Conservation (phyloP, 1,140 invertebrate species). For the Drosophila jambulina region DNA sequence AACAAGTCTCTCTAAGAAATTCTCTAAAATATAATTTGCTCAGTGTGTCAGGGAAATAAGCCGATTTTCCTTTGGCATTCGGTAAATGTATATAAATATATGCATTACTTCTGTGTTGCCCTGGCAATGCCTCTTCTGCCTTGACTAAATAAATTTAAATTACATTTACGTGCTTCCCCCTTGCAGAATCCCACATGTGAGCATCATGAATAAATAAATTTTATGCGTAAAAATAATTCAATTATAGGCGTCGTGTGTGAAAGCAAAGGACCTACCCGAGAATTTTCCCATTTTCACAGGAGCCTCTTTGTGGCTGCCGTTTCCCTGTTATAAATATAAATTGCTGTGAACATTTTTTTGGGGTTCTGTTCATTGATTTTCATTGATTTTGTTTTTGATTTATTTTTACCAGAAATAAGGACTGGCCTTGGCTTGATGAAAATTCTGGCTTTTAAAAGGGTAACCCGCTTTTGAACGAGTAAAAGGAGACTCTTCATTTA, state of each 20-base stretch:
- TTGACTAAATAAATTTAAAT: slow-evolving; percentile 74
- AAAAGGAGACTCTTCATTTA: background rate
- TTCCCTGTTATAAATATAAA: slow-evolving; percentile 47
- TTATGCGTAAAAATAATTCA: slow-evolving; percentile 77
- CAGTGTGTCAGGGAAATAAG: slow-evolving; percentile 18
- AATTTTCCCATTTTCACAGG: slow-evolving; percentile 11
- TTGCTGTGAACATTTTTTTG: slow-evolving; percentile 29
- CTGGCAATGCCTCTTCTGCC: slow-evolving; percentile 39
- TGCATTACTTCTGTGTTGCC: slow-evolving; percentile 30
- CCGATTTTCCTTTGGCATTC: slow-evolving; percentile 35
- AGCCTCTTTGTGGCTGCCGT: slow-evolving; percentile 33
- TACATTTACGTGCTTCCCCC: slow-evolving; percentile 66
- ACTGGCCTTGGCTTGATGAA: slow-evolving; percentile 18
- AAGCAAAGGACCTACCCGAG: background rate
- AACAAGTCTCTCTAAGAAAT: slow-evolving; percentile 30
- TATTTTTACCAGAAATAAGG: slow-evolving; percentile 52
- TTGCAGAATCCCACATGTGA: slow-evolving; percentile 24
- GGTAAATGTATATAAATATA: slow-evolving; percentile 14
- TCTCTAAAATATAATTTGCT: background rate
- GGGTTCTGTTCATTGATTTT: slow-evolving; percentile 72
- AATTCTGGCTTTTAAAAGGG: slow-evolving; percentile 12
- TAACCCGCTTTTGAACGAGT: slow-evolving; percentile 13
- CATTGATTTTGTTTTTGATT: slow-evolving; percentile 70
- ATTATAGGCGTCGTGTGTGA: slow-evolving; percentile 56
- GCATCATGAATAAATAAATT: slow-evolving; percentile 80